Percentiles rank a stretch among this genome's conserved stretches.
Evolutionary conservation across 2,113 vertebrate genomes (phyloP).

Genomic region (Azemiops feae): DNA sequence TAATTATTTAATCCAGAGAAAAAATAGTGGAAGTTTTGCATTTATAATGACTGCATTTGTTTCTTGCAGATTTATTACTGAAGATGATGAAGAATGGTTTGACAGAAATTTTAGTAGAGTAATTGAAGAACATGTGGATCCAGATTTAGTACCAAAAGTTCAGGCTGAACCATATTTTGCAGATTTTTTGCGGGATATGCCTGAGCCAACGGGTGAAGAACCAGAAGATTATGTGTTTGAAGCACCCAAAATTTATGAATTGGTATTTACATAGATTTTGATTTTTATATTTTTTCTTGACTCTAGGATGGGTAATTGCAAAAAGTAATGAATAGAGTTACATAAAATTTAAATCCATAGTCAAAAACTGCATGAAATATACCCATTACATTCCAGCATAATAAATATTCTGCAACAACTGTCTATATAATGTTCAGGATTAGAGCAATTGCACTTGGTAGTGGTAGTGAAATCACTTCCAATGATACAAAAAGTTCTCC

Average conservation of each 20-base stretch:
- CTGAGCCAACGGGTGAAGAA: constrained; percentile 74
- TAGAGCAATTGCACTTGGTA: background rate
- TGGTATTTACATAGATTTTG: constrained; percentile 59
- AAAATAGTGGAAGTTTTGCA: background rate
- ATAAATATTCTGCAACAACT: background rate
- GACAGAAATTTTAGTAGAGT: constrained; percentile 49
- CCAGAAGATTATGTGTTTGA: constrained; percentile 67
- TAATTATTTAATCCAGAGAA: accelerated
- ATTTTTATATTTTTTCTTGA: background rate
- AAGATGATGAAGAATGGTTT: constrained; percentile 75
- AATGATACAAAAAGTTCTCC: background rate
- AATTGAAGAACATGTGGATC: constrained; percentile 63
- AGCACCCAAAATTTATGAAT: constrained; percentile 75
- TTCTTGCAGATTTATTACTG: constrained; percentile 66
- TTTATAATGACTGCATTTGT: constrained; percentile 1
- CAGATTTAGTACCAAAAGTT: constrained; percentile 26
- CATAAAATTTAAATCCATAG: background rate
- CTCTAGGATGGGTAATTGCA: background rate
- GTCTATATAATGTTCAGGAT: background rate
- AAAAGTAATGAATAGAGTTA: background rate
- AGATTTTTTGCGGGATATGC: constrained; percentile 74
- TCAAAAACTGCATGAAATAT: background rate
- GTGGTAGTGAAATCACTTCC: background rate
- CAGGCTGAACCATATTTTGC: constrained; percentile 71
- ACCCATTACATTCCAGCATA: background rate